Evolutionary conservation across 2,113 vertebrate species (phyloP).

Genomic region (Varanus komodoensis): DNA sequence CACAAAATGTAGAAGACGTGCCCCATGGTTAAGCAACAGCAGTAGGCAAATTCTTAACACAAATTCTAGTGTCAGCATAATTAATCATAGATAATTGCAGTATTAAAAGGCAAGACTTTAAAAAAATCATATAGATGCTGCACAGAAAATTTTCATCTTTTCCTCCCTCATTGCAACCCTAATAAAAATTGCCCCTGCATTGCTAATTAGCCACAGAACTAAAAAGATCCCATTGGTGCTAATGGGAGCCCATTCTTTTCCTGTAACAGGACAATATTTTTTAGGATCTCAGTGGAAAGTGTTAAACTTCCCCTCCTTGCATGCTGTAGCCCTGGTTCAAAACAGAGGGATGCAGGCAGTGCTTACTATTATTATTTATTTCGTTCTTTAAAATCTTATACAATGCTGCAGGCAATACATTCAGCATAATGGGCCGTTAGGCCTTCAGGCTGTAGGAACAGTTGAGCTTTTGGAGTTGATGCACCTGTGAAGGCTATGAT

Average conservation of each 20-base stretch:
- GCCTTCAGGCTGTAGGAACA: neutral
- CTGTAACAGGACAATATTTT: too few species aligned
- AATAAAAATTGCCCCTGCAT: neutral
- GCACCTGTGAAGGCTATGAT: neutral
- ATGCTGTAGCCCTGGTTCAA: neutral
- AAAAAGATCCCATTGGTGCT: neutral
- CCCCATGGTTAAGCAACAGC: conserved; percentile 59
- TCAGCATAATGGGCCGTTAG: neutral
- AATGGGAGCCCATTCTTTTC: neutral
- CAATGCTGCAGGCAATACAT: neutral
- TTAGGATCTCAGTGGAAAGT: neutral
- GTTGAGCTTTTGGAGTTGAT: neutral
- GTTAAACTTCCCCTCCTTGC: neutral
- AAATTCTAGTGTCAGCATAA: conserved; percentile 31
- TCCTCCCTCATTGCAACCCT: neutral
- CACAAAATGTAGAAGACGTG: conserved; percentile 56
- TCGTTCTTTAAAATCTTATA: neutral
- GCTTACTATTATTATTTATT: neutral
- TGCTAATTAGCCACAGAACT: neutral
- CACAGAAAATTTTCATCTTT: neutral
- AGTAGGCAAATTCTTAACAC: conserved; percentile 52
- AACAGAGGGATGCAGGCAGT: neutral
- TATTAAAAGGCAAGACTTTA: conserved; percentile 52
- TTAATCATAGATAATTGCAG: conserved; percentile 58
- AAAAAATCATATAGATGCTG: neutral